phyloP scores from a whole-genome alignment of 2,113 vertebrate genomes.

The Stomatorhinus ivindoensis region DNA sequence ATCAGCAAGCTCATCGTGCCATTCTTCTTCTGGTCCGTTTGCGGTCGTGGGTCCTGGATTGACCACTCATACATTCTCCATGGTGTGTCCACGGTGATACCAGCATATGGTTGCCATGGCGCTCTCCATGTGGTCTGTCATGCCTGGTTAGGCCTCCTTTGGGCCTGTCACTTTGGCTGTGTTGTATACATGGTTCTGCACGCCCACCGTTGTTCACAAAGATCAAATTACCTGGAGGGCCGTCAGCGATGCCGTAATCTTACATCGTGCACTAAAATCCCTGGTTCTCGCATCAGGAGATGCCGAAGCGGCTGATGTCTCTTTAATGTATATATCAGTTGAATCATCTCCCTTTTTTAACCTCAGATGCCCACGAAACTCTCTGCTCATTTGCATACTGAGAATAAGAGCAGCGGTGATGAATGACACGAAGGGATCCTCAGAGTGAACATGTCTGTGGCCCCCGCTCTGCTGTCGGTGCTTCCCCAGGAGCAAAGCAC shows the following conservation, averaged over 20 bases:
- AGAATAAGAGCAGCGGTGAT: background rate
- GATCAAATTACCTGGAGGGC: background rate
- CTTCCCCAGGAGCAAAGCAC: constrained; percentile 7
- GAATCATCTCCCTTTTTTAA: background rate
- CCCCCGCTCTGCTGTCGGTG: no score
- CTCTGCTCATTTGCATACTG: background rate
- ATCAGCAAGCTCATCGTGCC: background rate
- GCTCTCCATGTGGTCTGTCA: background rate
- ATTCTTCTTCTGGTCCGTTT: background rate
- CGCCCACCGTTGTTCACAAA: background rate
- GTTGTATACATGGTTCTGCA: background rate
- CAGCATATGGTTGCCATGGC: background rate
- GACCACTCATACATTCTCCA: background rate
- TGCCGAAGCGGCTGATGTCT: background rate
- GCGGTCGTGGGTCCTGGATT: background rate
- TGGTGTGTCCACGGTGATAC: background rate
- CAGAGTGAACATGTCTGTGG: background rate
- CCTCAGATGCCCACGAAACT: background rate
- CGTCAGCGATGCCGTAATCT: background rate
- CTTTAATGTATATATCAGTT: background rate
- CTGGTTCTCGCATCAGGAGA: background rate
- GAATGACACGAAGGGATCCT: background rate
- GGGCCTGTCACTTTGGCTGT: background rate
- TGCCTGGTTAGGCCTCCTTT: background rate
- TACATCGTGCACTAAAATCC: background rate